phyloP scores from a whole-genome alignment of 2,113 vertebrate genomes.

The Hippocampus barbouri region DNA sequence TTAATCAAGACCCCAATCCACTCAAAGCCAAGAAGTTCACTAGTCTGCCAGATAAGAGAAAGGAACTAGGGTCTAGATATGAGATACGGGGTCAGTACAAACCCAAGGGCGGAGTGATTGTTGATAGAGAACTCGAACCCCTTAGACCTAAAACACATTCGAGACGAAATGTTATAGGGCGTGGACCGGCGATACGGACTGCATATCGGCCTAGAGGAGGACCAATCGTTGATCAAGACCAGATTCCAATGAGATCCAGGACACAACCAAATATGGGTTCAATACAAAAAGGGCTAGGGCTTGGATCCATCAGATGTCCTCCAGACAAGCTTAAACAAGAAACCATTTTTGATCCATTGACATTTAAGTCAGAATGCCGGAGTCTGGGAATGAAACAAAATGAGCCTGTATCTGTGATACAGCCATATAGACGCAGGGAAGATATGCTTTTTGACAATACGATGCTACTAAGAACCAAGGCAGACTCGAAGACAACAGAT shows the following conservation, averaged over 20 bases:
- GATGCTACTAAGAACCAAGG: background rate
- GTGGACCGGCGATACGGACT: background rate
- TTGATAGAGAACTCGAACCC: background rate
- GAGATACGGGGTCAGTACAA: slow-evolving; percentile 1
- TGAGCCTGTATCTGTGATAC: background rate
- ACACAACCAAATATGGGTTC: background rate
- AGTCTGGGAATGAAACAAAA: background rate
- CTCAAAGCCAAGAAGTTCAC: background rate
- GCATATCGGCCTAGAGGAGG: background rate
- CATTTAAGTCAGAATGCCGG: background rate
- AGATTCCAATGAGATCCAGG: background rate
- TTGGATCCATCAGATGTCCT: background rate
- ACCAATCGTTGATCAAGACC: background rate
- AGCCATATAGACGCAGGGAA: slow-evolving; percentile 2
- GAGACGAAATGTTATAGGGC: background rate
- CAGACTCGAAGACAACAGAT: background rate
- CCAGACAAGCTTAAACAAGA: background rate
- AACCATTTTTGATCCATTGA: background rate
- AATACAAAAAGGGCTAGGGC: background rate
- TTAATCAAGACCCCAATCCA: background rate
- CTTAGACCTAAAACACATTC: background rate
- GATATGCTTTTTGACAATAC: background rate
- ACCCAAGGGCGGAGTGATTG: background rate
- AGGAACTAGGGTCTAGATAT: background rate
- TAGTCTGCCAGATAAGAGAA: background rate